Evolutionary conservation across 2,888 invertebrate species (phyloP).

Genomic region (Pheosia gnoma): DNA sequence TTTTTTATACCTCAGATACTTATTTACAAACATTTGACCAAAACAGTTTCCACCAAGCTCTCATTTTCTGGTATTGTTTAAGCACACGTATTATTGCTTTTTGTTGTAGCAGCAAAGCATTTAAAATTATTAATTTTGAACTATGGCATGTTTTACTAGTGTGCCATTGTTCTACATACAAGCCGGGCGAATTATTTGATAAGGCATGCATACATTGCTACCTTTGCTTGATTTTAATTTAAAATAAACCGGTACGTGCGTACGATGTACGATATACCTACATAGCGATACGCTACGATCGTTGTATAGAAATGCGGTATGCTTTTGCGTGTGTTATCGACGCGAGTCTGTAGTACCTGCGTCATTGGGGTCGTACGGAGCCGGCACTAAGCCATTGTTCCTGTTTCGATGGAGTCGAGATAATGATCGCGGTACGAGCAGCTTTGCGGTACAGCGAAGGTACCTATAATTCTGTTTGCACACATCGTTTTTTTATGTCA

Average conservation of each 20-base stretch:
- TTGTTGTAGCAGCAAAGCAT: slow-evolving; percentile 49
- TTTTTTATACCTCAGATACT: slow-evolving; percentile 53
- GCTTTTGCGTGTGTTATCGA: slow-evolving; percentile 68
- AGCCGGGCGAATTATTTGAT: slow-evolving; percentile 23
- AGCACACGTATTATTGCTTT: slow-evolving; percentile 52
- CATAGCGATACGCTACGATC: slow-evolving; percentile 12
- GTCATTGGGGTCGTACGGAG: slow-evolving; percentile 62
- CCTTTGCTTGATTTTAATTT: slow-evolving; percentile 16
- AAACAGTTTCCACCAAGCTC: slow-evolving; percentile 38
- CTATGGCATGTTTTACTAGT: slow-evolving; percentile 16
- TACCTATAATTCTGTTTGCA: slow-evolving; percentile 39
- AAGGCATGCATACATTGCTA: slow-evolving; percentile 34
- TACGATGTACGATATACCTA: slow-evolving; percentile 18
- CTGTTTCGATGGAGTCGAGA: slow-evolving; percentile 61
- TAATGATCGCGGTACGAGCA: slow-evolving; percentile 56
- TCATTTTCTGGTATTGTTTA: slow-evolving; percentile 58
- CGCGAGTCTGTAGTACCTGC: slow-evolving; percentile 49
- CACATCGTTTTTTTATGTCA: slow-evolving; percentile 37
- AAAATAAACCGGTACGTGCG: slow-evolving; percentile 8
- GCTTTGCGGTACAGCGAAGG: slow-evolving; percentile 38
- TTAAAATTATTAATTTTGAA: slow-evolving; percentile 28
- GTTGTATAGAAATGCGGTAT: slow-evolving; percentile 28
- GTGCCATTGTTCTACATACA: slow-evolving; percentile 31
- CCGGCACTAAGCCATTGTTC: slow-evolving; percentile 65
- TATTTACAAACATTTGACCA: slow-evolving; percentile 66